Percentiles rank a stretch among this genome's conserved stretches.
Evolutionary conservation across 2,113 vertebrate genomes (phyloP).

Genomic region (Xenopus tropicalis): DNA sequence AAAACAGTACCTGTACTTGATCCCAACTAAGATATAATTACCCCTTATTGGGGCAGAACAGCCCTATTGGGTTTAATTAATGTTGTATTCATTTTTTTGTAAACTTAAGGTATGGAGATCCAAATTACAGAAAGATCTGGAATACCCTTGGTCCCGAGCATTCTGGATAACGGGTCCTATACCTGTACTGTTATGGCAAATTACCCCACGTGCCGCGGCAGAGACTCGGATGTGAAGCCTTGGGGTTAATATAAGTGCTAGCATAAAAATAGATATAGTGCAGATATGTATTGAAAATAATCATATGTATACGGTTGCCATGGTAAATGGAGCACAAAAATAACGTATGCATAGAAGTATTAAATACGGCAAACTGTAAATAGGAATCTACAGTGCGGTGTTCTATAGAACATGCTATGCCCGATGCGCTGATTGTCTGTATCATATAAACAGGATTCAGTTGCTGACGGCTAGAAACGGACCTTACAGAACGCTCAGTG

Average conservation of each 20-base stretch:
- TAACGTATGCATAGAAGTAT: constrained; percentile 28
- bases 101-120: no score
- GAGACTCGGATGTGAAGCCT: not conserved
- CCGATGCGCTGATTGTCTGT: constrained; percentile 27
- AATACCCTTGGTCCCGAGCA: no score
- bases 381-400: constrained; percentile 1
- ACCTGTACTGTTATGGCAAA: no score
- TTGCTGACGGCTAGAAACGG: constrained; percentile 24
- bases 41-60: no score
- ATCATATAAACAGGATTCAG: constrained; percentile 26
- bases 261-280: constrained; percentile 21
- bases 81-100: no score
- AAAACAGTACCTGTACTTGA: no score
- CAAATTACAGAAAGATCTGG: no score
- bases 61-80: no score
- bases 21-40: no score
- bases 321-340: not conserved
- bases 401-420: constrained; percentile 13
- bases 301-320: constrained; percentile 11
- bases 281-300: constrained; percentile 36
- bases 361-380: constrained; percentile 21
- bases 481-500: constrained; percentile 24
- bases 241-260: constrained; percentile 4
- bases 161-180: no score
- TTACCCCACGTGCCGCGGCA: no score